Conservation (phyloP, 2,797 vertebrate genomes). For the Enteromius anoplus region DNA sequence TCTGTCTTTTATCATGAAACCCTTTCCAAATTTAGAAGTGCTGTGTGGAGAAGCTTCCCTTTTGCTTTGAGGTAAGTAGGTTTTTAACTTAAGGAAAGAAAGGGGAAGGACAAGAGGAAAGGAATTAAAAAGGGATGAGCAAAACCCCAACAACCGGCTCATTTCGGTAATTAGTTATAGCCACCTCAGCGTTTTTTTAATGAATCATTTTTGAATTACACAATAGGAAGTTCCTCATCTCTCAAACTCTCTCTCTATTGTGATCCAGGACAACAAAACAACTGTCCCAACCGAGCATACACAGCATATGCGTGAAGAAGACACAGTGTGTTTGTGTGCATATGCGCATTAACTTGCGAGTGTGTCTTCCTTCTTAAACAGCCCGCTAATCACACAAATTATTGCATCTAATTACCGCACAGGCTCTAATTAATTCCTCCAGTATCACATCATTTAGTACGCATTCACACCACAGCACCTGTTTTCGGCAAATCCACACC, state of each 20-base stretch:
- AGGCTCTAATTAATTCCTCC: constrained; percentile 99
- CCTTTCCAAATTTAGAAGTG: constrained; percentile 76
- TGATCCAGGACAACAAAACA: constrained; percentile 58
- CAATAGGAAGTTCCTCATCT: constrained; percentile 68
- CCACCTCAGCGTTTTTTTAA: constrained; percentile 87
- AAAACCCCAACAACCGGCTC: constrained; percentile 70
- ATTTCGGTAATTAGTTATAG: constrained; percentile 85
- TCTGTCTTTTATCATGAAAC: constrained; percentile 69
- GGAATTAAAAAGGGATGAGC: constrained; percentile 48
- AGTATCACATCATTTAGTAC: constrained; percentile 98
- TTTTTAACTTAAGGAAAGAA: constrained; percentile 69
- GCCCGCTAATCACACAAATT: constrained; percentile 99
- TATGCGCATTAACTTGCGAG: constrained; percentile 70
- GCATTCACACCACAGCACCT: constrained; percentile 98
- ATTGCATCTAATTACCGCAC: constrained; percentile 99
- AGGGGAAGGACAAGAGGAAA: constrained; percentile 48
- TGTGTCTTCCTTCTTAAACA: constrained; percentile 95
- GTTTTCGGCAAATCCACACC: constrained; percentile 88
- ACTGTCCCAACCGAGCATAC: constrained; percentile 36
- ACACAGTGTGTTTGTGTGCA: constrained; percentile 36
- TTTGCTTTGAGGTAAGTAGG: constrained; percentile 71
- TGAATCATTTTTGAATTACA: constrained; percentile 83
- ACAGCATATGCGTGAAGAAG: constrained; percentile 41
- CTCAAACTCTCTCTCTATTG: constrained; percentile 32
- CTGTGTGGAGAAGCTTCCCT: constrained; percentile 70